Evolutionary conservation across 2,888 invertebrate species (phyloP), one percentile per base, ranked within the genome.

Genomic region (Apeira syringaria): DNA sequence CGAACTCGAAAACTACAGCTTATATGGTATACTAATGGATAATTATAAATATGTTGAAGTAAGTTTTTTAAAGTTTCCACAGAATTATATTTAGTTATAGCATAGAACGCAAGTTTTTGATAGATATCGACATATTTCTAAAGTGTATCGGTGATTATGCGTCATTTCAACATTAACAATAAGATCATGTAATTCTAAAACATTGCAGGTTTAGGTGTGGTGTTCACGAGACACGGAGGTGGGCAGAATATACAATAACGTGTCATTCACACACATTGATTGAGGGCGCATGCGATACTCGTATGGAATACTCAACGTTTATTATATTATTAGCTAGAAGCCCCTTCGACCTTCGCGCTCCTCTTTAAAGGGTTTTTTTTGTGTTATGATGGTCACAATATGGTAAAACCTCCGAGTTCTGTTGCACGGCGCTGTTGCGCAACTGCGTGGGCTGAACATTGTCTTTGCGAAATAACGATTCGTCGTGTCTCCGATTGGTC

Each of bases 231-330:
- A 72, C 68, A 74, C 79, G 80, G 79, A 77, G 78, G 74, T 78
- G 82, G 77, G 79, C 80, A 75, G 85, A 88, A 88, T 88, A 80
- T 80, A 83, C 80, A 88, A 88, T 83, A 80, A 82, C 72, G 74
- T 87, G 85, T 86, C 85, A 80, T 84, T 87, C 83, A 80, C 83
- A 77, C 83, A 80, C 83, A 77, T 81, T 80, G 79, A 83, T 80
- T 81, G 83, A 82, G 83, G 84, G 69, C 81, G 80, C 82, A 82
- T 84, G 79, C 74, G 71, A 82, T 81, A 83, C 81, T n/a, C n/a
- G 76, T 56, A 70, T 2, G 4, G 4, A 15, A 15, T 15, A 15
- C 15, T 3, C 4, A 15, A 15, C 4, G 4, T 15, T 3, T 15
- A 15, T 3, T 15, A 15, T 3, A 15, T 15, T 65, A 75, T 69